These are phyloP conservation scores for Myotis findleyi DNA, from an alignment of 2,797 vertebrate genomes.

Conservation along the genomic window DNA sequence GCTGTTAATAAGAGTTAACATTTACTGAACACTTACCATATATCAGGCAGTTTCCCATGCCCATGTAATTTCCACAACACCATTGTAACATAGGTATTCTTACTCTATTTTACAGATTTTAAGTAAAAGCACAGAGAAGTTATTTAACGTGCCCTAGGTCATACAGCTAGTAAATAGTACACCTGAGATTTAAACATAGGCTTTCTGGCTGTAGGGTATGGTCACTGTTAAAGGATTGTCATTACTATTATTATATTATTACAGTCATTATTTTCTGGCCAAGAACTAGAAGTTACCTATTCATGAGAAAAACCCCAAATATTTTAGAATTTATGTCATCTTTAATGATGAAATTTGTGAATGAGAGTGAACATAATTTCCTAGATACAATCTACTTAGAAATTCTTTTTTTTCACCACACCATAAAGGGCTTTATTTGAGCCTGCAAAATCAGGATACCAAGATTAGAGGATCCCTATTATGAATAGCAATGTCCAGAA, in stretches of 20 bases:
- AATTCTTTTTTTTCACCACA: background rate
- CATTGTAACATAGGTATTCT: background rate
- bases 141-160: background rate
- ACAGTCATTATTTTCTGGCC: background rate
- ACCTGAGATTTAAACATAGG: background rate
- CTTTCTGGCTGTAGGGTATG: background rate
- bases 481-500: background rate
- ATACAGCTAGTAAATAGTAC: background rate
- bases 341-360: constrained; percentile 10
- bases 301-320: background rate
- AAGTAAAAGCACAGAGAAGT: background rate
- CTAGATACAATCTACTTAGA: background rate
- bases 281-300: background rate
- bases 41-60: background rate
- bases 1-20: background rate
- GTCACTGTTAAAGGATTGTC: background rate
- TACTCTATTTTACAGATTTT: background rate
- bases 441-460: background rate
- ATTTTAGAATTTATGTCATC: background rate
- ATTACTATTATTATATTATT: background rate
- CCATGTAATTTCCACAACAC: background rate
- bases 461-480: background rate
- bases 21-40: background rate
- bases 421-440: background rate
- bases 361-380: background rate